Percentiles rank a stretch among this genome's conserved stretches.
These are phyloP conservation scores for Drosophila bunnanda DNA, from an alignment of 2,888 invertebrate species.

Conservation along the genomic window DNA sequence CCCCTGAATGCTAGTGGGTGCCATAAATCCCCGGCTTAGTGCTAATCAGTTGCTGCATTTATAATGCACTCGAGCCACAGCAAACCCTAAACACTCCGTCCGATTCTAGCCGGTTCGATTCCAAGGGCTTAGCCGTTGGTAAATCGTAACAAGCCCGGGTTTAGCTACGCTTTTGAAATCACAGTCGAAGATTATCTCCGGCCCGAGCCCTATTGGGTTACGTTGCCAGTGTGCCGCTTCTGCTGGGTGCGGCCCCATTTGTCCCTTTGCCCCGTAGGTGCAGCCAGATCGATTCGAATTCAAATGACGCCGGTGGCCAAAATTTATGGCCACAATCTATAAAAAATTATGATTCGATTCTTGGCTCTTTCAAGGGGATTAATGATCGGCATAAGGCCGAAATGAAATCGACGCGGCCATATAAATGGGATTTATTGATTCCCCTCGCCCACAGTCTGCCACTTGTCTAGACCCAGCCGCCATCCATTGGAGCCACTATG, in stretches of 20 bases:
- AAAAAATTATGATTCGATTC: conserved; percentile 73
- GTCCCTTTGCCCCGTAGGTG: conserved; percentile 52
- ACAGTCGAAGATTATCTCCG: conserved; percentile 65
- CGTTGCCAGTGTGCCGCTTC: conserved; percentile 38
- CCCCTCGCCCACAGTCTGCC: conserved; percentile 44
- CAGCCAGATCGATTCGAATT: conserved; percentile 70
- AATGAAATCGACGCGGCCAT: conserved; percentile 47
- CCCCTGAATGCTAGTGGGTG: conserved; percentile 21
- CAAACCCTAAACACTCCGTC: conserved; percentile 38
- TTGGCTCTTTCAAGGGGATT: conserved; percentile 30
- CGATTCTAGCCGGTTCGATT: conserved; percentile 32
- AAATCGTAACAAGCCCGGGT: conserved; percentile 56
- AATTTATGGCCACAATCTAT: conserved; percentile 75
- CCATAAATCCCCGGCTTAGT: conserved; percentile 66
- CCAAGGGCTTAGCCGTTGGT: conserved; percentile 22
- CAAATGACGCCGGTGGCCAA: conserved; percentile 54
- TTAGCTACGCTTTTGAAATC: conserved; percentile 58
- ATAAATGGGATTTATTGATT: conserved; percentile 66
- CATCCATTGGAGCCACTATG: conserved; percentile 4
- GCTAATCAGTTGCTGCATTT: conserved; percentile 71
- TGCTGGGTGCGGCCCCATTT: conserved; percentile 58
- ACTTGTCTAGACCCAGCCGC: conserved; percentile 61
- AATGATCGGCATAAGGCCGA: conserved; percentile 19
- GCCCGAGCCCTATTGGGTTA: conserved; percentile 58
- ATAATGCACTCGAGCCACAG: conserved; percentile 57